Conservation (phyloP, 2,797 vertebrate species). For the Oreortyx pictus region DNA sequence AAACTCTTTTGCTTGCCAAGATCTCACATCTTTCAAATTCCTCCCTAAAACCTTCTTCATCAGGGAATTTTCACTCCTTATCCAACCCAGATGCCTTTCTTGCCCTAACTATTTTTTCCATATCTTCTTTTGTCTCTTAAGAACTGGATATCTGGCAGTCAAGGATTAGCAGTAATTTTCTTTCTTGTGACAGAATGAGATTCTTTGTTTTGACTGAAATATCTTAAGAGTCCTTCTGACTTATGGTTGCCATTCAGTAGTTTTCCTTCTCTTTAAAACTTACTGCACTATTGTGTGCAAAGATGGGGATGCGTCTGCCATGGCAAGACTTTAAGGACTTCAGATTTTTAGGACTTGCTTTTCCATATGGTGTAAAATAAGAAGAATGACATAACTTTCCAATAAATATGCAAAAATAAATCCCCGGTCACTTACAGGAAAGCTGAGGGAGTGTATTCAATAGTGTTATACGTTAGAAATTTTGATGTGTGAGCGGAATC, state of each 20-base stretch:
- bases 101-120: neutral
- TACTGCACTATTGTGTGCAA: neutral
- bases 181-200: slow-evolving; percentile 9
- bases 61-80: slow-evolving; percentile 46
- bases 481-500: neutral
- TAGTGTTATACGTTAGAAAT: neutral
- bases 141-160: neutral
- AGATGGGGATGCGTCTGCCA: too few relatives aligned
- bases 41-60: slow-evolving; percentile 31
- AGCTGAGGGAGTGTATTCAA: neutral
- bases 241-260: neutral
- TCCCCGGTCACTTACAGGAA: neutral
- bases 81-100: slow-evolving; percentile 30
- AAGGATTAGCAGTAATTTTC: slow-evolving; percentile 3
- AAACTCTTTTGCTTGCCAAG: neutral
- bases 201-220: neutral
- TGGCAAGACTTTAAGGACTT: neutral
- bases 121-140: slow-evolving; percentile 7
- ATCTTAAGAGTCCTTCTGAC: neutral
- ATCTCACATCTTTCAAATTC: slow-evolving; percentile 41
- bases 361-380: neutral
- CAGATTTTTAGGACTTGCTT: neutral
- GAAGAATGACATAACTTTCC: neutral
- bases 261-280: neutral
- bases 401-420: neutral